Conservation (phyloP, 2,888 invertebrate genomes). For the Diaperis boleti region DNA sequence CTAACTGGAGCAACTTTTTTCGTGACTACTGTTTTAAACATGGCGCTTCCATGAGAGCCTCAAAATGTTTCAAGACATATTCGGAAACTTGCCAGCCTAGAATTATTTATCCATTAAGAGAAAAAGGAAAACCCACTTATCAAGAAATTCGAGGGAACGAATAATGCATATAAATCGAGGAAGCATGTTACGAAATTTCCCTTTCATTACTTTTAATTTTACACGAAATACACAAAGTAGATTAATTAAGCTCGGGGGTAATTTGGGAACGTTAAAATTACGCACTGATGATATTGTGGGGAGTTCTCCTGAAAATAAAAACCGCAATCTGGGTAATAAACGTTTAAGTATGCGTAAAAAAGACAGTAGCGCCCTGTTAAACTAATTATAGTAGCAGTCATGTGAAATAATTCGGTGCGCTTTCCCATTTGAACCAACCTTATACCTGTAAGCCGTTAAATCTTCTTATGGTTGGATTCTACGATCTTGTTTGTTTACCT, state of each 20-base stretch:
- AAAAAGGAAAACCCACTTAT: conserved; percentile 19
- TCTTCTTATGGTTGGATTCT: conserved; percentile 25
- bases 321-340: too few species aligned
- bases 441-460: conserved; percentile 29
- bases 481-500: conserved; percentile 32
- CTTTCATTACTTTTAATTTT: conserved; percentile 19
- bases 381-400: too few species aligned
- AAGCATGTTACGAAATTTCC: conserved; percentile 17
- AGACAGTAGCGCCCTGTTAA: too few species aligned
- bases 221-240: conserved; percentile 14
- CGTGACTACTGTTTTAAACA: too few species aligned
- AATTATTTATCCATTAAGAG: conserved; percentile 25
- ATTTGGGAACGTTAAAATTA: too few species aligned
- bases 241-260: conserved; percentile 15
- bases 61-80: neutral
- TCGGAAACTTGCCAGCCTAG: conserved; percentile 6
- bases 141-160: conserved; percentile 15
- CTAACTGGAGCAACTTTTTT: too few species aligned
- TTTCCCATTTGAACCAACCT: conserved; percentile 26
- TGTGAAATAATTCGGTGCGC: conserved; percentile 17
- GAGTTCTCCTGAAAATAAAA: too few species aligned
- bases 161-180: conserved; percentile 22
- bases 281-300: conserved; percentile 18
- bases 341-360: too few species aligned
- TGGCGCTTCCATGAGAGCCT: too few species aligned